Percentiles rank a stretch among this genome's conserved stretches.
These are phyloP conservation scores for Lagopus muta DNA, from an alignment of 2,113 vertebrate species.

Conservation along the genomic window DNA sequence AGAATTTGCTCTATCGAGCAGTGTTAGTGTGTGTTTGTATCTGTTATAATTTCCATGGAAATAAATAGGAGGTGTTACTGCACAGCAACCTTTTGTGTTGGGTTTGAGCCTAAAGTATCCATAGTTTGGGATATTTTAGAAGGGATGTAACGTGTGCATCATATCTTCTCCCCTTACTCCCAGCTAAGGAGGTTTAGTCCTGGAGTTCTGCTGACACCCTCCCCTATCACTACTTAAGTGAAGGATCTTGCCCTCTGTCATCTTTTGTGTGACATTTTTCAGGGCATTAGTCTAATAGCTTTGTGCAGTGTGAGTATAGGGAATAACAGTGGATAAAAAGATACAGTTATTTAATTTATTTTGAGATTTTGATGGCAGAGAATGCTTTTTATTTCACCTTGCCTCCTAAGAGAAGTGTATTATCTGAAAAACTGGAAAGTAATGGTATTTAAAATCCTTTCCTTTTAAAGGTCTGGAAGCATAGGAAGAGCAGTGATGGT, in stretches of 20 bases:
- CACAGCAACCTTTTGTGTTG: background rate
- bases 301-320: background rate
- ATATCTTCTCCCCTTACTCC: background rate
- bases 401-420: background rate
- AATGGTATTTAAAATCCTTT: background rate
- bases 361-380: background rate
- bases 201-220: background rate
- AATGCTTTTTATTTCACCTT: slow-evolving; percentile 43
- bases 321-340: slow-evolving; percentile 28
- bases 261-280: background rate
- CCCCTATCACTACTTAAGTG: background rate
- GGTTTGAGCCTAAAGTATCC: fast-evolving
- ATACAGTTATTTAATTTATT: slow-evolving; percentile 28
- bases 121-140: background rate
- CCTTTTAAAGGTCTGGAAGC: background rate
- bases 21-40: too few relatives aligned
- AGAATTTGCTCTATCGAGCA: too few relatives aligned
- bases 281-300: slow-evolving; percentile 34
- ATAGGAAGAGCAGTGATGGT: background rate
- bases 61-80: too few relatives aligned
- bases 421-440: background rate
- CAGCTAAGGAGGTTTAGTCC: background rate
- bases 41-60: too few relatives aligned
- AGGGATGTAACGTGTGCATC: background rate
- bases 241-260: slow-evolving; percentile 1